These are phyloP conservation scores for Botia kubotai DNA, from an alignment of 2,797 vertebrate genomes.

Conservation along the genomic window DNA sequence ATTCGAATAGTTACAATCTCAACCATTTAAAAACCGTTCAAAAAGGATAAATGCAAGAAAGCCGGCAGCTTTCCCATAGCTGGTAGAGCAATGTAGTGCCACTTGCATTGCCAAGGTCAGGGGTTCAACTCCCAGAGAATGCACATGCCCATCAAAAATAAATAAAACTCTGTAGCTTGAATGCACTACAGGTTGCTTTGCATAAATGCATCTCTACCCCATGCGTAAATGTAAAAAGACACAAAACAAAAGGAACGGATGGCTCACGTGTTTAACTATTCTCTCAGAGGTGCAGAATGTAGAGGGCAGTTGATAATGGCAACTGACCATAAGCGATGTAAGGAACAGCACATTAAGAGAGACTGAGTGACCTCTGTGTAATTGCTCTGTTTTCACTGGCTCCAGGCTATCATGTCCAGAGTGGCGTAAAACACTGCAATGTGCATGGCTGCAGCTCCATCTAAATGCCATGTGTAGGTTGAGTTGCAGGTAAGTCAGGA, in stretches of 20 bases:
- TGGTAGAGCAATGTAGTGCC: background rate
- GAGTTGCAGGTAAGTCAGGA: slow-evolving; percentile 22
- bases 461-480: slow-evolving; percentile 54
- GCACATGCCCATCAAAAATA: too few relatives aligned
- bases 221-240: background rate
- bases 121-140: background rate
- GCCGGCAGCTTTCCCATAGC: background rate
- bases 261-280: background rate
- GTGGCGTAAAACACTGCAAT: slow-evolving; percentile 63
- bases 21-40: background rate
- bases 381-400: slow-evolving; percentile 67
- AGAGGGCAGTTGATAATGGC: slow-evolving; percentile 11
- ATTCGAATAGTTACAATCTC: background rate
- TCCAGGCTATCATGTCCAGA: slow-evolving; percentile 66
- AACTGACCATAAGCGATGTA: slow-evolving; percentile 39
- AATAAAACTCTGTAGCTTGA: background rate
- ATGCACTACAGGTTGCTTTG: background rate
- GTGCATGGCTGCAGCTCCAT: slow-evolving; percentile 59
- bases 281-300: slow-evolving; percentile 39
- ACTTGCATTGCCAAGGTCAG: background rate
- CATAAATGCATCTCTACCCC: background rate
- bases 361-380: slow-evolving; percentile 65
- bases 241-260: slow-evolving; percentile 4
- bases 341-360: slow-evolving; percentile 63
- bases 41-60: too few relatives aligned